Percentiles rank a stretch among this genome's conserved stretches.
Conservation (phyloP, 2,888 invertebrate genomes). For the Actias luna region DNA sequence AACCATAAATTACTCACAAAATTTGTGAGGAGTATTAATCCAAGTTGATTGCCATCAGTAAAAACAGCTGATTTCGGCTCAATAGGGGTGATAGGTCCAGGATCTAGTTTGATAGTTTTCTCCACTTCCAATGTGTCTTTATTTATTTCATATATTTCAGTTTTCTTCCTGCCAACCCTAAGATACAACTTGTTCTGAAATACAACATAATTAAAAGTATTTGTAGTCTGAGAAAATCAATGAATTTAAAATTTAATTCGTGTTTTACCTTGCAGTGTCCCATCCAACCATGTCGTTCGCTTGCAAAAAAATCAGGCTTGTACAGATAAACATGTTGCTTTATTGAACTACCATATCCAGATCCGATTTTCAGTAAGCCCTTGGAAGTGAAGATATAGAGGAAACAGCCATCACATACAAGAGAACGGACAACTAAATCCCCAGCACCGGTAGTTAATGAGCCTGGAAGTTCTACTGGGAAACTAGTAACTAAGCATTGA, state of each 20-base stretch:
- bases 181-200: slow-evolving; percentile 91
- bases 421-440: slow-evolving; percentile 77
- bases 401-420: slow-evolving; percentile 95
- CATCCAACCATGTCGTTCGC: slow-evolving; percentile 91
- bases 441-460: slow-evolving; percentile 54
- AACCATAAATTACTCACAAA: slow-evolving; percentile 50
- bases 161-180: slow-evolving; percentile 81
- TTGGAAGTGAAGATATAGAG: slow-evolving; percentile 93
- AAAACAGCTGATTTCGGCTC: slow-evolving; percentile 70
- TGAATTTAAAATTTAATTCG: neutral
- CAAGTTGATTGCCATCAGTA: slow-evolving; percentile 73
- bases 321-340: slow-evolving; percentile 94
- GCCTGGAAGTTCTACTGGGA: slow-evolving; percentile 74
- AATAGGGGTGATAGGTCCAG: slow-evolving; percentile 48
- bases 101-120: slow-evolving; percentile 58
- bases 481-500: slow-evolving; percentile 87
- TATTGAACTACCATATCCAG: slow-evolving; percentile 96
- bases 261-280: slow-evolving; percentile 89
- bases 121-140: slow-evolving; percentile 65
- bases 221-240: slow-evolving; percentile 3
- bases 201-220: slow-evolving; percentile 22
- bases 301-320: slow-evolving; percentile 90
- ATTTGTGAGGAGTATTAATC: slow-evolving; percentile 72
- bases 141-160: slow-evolving; percentile 71
- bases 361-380: slow-evolving; percentile 95